Evolutionary conservation across 1,140 invertebrate species (phyloP), one percentile per base, ranked within the genome.

Genomic region (Epicauta chinensis): DNA sequence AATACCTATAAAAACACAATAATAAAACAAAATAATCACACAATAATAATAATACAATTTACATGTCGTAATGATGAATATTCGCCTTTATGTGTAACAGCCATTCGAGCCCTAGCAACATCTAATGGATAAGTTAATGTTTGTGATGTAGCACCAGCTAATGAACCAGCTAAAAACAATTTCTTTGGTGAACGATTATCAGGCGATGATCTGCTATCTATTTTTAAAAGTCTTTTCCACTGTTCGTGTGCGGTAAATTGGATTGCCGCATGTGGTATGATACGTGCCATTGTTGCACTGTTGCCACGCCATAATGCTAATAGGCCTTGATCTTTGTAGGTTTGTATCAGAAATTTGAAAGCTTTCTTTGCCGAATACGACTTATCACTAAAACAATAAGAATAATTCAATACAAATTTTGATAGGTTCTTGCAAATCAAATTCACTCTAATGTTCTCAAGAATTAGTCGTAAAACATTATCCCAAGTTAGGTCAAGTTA

Each of bases 171-270:
- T 15, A 97, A 23, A 68, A 96, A 91, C 53, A 88, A 76, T 32
- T 59, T 63, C 15, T 46, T 58, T 9, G 65, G 59, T 11, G 64
- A 63, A 36, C 6, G 6, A 35, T 6, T 3, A 36, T 11, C 10
- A 37, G 2, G 32, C 11, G 29, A 23, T 43, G 29, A 1, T 10
- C 10, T 41, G 16, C 34, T 40, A 37, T 82, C 84, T 14, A 91
- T 80, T 13, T 77, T 74, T 0, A 98, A 74, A 2, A 94, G 66
- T 52, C 80, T 77, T 70, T 97, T 96, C 82, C 87, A 98, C 67
- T 98, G 93, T 76, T 98, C 97, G 73, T 98, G 93, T 15, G 94
- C 82, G 0, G 92, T 87, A 70, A 98, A 99, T 73, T 99, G 96
- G 51, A 98, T 91, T 10, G 96, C 91, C 39, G 96, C 93, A 73